Evolutionary conservation across 2,113 vertebrate species (phyloP), one percentile per base, ranked within the genome.

Genomic region (Rhinolophus sinicus): DNA sequence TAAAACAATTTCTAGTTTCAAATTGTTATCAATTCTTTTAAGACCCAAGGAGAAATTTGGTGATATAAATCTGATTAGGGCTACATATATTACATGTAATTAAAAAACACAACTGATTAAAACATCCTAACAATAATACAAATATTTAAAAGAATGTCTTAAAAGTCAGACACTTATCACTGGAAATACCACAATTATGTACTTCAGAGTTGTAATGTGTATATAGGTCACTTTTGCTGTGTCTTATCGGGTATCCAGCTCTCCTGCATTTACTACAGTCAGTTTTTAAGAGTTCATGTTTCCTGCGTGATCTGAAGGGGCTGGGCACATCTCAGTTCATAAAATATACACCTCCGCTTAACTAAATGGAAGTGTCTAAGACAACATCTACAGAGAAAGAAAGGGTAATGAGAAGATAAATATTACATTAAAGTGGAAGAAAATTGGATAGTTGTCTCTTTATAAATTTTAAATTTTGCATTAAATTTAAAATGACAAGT

Each of bases 111-210:
- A 33, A 85, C 78, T 1, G 64, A 94, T 90, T 90, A 92, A 93
- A 97, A 96, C 44, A 93, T 95, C 26, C 82, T 98, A 95, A 97
- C 73, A 96, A 93, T 85, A 88, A 97, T 98, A 98, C 97, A 98
- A 93, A 94, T 97, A 77, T 94, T 87, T 96, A n/a, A 98, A 96
- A 98, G 95, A 96, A 95, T 86, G 86, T 96, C 96, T 94, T 40
- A 81, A 98, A 97, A 93, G 95, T 28, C 97, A 98, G 98, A 96
- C 95, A 96, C 78, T 96, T 98, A 97, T 97, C 97, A 97, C 88
- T 96, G 92, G 95, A 92, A 97, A 96, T 28, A 97, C 33, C 72
- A 97, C 88, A 92, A 97, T 97, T 95, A 60, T 77, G 96, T 97
- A 96, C 98, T 96, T 95, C 94, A 87, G 50, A 97, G 96, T 40